Base-by-base conservation (phyloP, 2,113 vertebrate genomes). In the Sinocyclocheilus maitianheensis region DNA sequence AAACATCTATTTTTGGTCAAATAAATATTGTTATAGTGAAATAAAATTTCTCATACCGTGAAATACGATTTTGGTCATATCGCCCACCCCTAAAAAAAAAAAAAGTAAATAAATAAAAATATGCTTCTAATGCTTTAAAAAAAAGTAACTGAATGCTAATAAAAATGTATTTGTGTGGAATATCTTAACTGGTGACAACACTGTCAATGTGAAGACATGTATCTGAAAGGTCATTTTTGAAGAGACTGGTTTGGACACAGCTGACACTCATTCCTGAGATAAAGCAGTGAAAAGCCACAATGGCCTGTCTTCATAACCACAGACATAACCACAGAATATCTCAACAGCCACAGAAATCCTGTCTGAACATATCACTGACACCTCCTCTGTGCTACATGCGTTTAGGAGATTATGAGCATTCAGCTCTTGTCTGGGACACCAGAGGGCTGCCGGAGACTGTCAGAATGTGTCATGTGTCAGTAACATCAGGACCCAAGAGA, bases 341-440 rank as follows among this genome's bases (percentile, higher is more conserved):
- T 58, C 30, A 55, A 37, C 16, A 62, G 77, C 77, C 18, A 62
- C 58, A n/a, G 2, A 84, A 85, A 85, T 24, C 53, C 55, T 26
- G 43, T 84, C 82, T 4, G 18, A 24, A 37, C 76, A 67, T 9
- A 62, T 55, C 62, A 71, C 40, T 84, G 81, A 87, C 81, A 78
- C 75, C 40, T 79, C 30, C 46, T 51, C 48, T 14, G 34, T 55
- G 80, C 30, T 30, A 75, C 77, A 71, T 81, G 77, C 62, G 81
- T 84, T 84, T 77, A 77, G 72, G 60, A 82, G 60, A 83, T 83
- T 89, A 85, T 72, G 77, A 72, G 77, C 77, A 58, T 55, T 51
- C 34, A 74, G 48, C 67, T 63, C 58, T 62, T 86, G 69, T 63
- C 24, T 69, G 78, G 58, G 55, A 88, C 81, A 88, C 81, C 81